These are phyloP conservation scores for Macrophya alboannulata DNA, from an alignment of 2,888 invertebrate species.

Conservation along the genomic window DNA sequence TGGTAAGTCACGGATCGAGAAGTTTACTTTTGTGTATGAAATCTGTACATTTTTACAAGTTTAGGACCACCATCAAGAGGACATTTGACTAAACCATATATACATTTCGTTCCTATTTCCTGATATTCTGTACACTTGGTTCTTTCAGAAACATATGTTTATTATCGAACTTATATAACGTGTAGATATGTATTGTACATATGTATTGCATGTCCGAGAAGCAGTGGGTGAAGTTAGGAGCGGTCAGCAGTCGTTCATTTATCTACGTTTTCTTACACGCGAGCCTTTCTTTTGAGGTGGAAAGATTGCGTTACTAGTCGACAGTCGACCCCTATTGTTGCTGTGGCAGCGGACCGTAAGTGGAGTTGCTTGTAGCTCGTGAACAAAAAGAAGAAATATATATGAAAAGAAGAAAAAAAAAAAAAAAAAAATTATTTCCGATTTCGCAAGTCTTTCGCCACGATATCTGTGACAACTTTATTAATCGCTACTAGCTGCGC, in stretches of 20 bases:
- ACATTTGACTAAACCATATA: neutral
- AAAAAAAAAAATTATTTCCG: slow-evolving; percentile 6
- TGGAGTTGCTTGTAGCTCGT: slow-evolving; percentile 28
- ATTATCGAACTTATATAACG: neutral
- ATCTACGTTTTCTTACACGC: slow-evolving; percentile 38
- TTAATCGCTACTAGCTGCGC: slow-evolving; percentile 30
- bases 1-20: neutral
- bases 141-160: neutral
- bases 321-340: slow-evolving; percentile 30
- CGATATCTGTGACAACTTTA: slow-evolving; percentile 42
- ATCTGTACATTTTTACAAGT: neutral
- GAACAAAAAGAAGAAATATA: neutral
- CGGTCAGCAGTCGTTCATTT: slow-evolving; percentile 40
- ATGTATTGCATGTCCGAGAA: slow-evolving; percentile 28
- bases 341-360: slow-evolving; percentile 15
- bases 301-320: slow-evolving; percentile 32
- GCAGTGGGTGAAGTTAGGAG: slow-evolving; percentile 25
- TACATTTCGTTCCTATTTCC: neutral
- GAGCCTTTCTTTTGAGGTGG: slow-evolving; percentile 31
- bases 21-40: neutral
- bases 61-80: neutral
- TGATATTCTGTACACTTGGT: neutral
- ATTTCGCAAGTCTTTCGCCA: slow-evolving; percentile 25
- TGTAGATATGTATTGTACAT: neutral
- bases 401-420: neutral